Evolutionary conservation across 2,113 vertebrate species (phyloP), one percentile per base, ranked within the genome.

Genomic region (Nannospalax galili): DNA sequence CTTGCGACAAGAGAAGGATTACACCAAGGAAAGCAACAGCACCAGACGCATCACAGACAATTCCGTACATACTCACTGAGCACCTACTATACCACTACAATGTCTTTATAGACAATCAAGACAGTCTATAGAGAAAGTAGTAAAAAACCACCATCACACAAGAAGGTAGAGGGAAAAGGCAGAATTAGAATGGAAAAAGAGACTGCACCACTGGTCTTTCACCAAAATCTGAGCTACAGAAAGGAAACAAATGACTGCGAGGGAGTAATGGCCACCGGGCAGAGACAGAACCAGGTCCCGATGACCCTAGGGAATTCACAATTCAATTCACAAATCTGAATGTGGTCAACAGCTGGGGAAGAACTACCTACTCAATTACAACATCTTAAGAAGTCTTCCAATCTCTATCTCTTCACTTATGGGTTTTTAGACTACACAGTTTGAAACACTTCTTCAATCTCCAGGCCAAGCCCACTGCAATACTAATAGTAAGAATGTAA

Each of bases 161-260:
- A 90, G 62, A 82, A n/a, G 40, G 69, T 17, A 73, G 1, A 3
- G 45, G n/a, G 26, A 40, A 69, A 73, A 42, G 12, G 45, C 19
- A 5, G 26, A 89, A 88, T 65, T 11, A 86, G 80, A 48, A 87
- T 30, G n/a, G 16, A 20, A 90, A 40, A 69, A 19, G 84, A 89
- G 16, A 91, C 94, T 6, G 11, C 4, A 90, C 5, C 73, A 74
- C 17, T 67, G 30, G 6, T n/a, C 42, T 28, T 48, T 62, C 20
- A 80, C 37, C n/a, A 84, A 85, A 92, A 84, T 79, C 60, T 72
- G 56, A 88, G 64, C 9, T 86, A 1, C 3, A 95, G 26, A 84
- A 96, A 93, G 75, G 70, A 56, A 81, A n/a, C n/a, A 90, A 87
- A 90, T 84, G 28, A 79, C 60, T 74, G 64, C 91, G 79, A 87